These are phyloP conservation scores for Pristionchus japonicus DNA, from an alignment of 2,888 invertebrate genomes.

Conservation along the genomic window DNA sequence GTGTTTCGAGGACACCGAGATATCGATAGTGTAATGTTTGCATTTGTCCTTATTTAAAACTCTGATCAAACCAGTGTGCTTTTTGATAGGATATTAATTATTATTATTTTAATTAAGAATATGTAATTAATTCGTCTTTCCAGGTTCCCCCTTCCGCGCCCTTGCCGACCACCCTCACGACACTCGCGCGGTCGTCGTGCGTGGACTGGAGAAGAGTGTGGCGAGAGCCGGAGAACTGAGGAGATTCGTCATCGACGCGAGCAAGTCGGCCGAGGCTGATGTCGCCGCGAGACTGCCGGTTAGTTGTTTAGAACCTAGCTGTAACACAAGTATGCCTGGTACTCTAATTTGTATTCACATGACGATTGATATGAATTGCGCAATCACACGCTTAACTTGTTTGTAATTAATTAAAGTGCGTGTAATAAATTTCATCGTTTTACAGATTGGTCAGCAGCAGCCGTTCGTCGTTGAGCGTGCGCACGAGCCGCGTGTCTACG, in stretches of 20 bases:
- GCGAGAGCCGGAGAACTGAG: slow-evolving; percentile 52
- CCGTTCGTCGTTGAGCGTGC: slow-evolving; percentile 48
- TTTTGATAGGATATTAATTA: too few species aligned
- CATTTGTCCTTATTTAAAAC: too few species aligned
- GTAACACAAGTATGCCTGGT: neutral
- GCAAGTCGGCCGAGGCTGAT: slow-evolving; percentile 54
- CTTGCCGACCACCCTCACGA: slow-evolving; percentile 57
- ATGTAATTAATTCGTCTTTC: too few species aligned
- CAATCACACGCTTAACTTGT: too few species aligned
- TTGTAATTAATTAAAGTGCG: neutral
- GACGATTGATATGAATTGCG: neutral
- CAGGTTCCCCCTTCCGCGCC: slow-evolving; percentile 61
- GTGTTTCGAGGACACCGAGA: too few species aligned
- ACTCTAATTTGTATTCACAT: neutral
- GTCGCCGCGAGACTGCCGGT: slow-evolving; percentile 51
- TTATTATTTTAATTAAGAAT: too few species aligned
- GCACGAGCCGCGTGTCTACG: slow-evolving; percentile 52
- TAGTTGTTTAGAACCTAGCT: neutral
- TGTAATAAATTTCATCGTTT: neutral
- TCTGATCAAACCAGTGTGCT: too few species aligned
- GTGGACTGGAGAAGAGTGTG: slow-evolving; percentile 52
- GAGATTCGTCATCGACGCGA: slow-evolving; percentile 56
- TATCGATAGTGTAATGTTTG: too few species aligned
- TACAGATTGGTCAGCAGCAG: slow-evolving; percentile 33
- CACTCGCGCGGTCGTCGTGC: slow-evolving; percentile 46